phyloP scores from a whole-genome alignment of 2,797 vertebrate species.

The Todus mexicanus region DNA sequence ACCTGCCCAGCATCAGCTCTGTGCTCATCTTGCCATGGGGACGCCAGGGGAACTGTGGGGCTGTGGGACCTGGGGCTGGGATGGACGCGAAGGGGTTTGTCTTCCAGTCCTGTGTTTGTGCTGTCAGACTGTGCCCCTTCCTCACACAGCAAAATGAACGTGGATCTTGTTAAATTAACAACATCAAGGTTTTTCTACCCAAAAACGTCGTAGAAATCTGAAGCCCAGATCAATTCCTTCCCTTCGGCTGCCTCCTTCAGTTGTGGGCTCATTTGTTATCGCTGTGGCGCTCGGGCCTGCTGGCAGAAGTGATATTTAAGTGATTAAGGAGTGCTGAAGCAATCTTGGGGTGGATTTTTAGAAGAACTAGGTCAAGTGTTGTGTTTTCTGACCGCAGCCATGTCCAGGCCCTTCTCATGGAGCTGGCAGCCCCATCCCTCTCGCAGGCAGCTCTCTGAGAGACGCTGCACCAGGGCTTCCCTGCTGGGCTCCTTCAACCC shows the following conservation, averaged over 20 bases:
- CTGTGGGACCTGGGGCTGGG: accelerated
- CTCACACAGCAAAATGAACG: background rate
- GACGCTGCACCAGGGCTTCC: background rate
- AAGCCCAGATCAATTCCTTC: background rate
- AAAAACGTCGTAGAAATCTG: background rate
- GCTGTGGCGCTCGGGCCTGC: background rate
- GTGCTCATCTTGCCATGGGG: background rate
- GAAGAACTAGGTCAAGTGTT: background rate
- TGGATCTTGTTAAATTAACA: background rate
- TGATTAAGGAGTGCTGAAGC: background rate
- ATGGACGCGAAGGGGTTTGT: accelerated
- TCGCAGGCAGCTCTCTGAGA: background rate
- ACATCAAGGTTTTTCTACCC: background rate
- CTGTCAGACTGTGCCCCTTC: background rate
- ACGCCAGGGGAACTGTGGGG: background rate
- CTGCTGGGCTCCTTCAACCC: background rate
- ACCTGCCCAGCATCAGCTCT: background rate
- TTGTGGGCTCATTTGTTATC: background rate
- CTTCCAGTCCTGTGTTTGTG: background rate
- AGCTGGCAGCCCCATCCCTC: background rate
- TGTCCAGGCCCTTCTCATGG: background rate
- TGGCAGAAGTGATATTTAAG: background rate
- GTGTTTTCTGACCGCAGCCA: background rate
- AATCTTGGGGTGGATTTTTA: background rate
- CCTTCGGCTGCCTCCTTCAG: background rate